Conservation (phyloP, 2,113 vertebrate species). For the Cairina moschata region DNA sequence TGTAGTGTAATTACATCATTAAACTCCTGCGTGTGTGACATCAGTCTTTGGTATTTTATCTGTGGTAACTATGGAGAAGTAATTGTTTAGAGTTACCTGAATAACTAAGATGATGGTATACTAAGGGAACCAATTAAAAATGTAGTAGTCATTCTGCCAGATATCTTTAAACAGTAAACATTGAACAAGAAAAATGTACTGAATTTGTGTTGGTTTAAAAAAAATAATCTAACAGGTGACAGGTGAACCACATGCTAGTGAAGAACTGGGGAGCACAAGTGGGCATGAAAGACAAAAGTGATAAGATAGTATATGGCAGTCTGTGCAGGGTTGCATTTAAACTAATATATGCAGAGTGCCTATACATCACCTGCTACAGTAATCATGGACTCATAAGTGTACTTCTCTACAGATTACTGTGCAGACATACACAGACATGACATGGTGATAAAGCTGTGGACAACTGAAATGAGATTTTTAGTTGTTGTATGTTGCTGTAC, state of each 20-base stretch:
- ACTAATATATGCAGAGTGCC: background rate
- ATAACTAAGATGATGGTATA: background rate
- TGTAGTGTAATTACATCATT: background rate
- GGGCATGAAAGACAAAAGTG: background rate
- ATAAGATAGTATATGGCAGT: background rate
- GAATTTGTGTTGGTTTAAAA: background rate
- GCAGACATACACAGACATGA: background rate
- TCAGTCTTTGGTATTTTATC: background rate
- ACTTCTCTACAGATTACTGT: background rate
- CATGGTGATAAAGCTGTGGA: background rate
- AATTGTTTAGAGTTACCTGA: background rate
- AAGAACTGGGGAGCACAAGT: background rate
- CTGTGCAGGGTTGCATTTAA: background rate
- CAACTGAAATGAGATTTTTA: background rate
- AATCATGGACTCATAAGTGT: background rate
- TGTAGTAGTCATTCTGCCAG: background rate
- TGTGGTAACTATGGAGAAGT: background rate
- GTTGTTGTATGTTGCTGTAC: rapidly evolving
- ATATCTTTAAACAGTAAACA: background rate
- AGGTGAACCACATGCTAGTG: background rate
- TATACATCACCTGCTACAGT: background rate
- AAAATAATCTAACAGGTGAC: background rate
- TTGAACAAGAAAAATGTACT: background rate
- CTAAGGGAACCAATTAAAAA: background rate
- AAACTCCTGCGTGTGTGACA: background rate